Evolutionary conservation across 2,888 invertebrate genomes (phyloP).

Genomic region (Leucophenga montana): DNA sequence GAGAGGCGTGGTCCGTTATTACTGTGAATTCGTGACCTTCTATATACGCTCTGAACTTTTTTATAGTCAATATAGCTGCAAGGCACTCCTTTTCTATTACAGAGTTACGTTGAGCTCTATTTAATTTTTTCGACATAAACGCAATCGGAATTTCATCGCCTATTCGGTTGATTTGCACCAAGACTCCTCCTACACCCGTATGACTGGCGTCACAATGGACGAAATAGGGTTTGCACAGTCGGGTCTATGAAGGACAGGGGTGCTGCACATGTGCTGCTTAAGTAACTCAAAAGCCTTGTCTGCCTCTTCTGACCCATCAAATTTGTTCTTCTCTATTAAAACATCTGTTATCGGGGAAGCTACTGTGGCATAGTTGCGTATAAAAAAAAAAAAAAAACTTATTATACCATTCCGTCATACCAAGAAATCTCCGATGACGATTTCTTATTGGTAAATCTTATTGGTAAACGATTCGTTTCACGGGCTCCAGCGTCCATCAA

Average conservation of each 20-base stretch:
- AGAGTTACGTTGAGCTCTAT: constrained; percentile 24
- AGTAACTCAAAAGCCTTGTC: background rate
- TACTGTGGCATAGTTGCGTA: too few relatives aligned
- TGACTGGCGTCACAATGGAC: constrained; percentile 26
- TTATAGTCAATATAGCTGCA: constrained; percentile 17
- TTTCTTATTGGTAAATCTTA: too few relatives aligned
- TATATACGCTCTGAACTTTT: constrained; percentile 32
- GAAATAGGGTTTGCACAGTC: constrained; percentile 16
- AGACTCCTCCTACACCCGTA: constrained; percentile 6
- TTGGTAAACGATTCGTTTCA: too few relatives aligned
- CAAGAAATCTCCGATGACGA: too few relatives aligned
- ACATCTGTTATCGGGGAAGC: constrained; percentile 5
- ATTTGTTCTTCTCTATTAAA: too few relatives aligned
- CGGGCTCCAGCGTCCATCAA: background rate
- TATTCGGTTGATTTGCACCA: background rate
- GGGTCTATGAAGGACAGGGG: background rate
- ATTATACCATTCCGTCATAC: too few relatives aligned
- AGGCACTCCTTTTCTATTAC: constrained; percentile 33
- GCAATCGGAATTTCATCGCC: constrained; percentile 23
- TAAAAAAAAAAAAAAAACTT: too few relatives aligned
- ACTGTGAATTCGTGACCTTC: constrained; percentile 44
- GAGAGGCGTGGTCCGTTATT: too few relatives aligned
- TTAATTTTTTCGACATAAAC: too few relatives aligned
- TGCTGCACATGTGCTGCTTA: background rate
- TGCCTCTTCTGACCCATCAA: constrained; percentile 30